These are phyloP conservation scores for Oceanodroma leucorhoa DNA, from an alignment of 2,797 vertebrate genomes.

Conservation along the genomic window DNA sequence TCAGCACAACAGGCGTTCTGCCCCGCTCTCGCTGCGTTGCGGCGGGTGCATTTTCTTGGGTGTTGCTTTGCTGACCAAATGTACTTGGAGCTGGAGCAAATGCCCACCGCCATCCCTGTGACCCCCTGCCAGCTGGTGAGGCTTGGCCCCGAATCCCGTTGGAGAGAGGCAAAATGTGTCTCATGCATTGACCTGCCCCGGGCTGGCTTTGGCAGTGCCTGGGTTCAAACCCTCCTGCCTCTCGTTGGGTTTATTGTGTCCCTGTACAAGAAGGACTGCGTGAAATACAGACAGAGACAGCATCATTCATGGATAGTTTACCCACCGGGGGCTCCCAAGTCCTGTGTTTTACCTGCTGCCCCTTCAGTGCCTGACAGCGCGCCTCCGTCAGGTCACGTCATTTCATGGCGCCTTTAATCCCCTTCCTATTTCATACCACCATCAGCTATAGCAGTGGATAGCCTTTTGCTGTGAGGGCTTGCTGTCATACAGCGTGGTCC, in stretches of 20 bases:
- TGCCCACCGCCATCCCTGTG: rapidly evolving
- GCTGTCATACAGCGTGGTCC: not conserved
- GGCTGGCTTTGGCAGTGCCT: not conserved
- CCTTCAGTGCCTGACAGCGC: rapidly evolving
- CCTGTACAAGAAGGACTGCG: not conserved
- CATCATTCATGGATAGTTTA: not conserved
- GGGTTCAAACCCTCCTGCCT: not conserved
- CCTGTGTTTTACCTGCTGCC: not conserved
- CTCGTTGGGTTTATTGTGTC: not conserved
- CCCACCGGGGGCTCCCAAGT: rapidly evolving
- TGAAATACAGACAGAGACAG: not conserved
- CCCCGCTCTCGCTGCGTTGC: rapidly evolving
- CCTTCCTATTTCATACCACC: not conserved
- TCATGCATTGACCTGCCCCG: rapidly evolving
- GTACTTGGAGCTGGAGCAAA: not conserved
- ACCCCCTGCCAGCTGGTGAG: rapidly evolving
- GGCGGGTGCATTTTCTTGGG: not conserved
- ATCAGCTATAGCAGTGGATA: not conserved
- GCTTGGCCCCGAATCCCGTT: rapidly evolving
- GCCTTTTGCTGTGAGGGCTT: not conserved
- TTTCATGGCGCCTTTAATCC: not conserved
- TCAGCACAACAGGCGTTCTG: not conserved
- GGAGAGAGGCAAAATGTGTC: not conserved
- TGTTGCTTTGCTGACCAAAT: not conserved
- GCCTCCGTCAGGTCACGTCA: not conserved